Evolutionary conservation across 2,797 vertebrate species (phyloP).

Genomic region (Mionectes olivaceus): DNA sequence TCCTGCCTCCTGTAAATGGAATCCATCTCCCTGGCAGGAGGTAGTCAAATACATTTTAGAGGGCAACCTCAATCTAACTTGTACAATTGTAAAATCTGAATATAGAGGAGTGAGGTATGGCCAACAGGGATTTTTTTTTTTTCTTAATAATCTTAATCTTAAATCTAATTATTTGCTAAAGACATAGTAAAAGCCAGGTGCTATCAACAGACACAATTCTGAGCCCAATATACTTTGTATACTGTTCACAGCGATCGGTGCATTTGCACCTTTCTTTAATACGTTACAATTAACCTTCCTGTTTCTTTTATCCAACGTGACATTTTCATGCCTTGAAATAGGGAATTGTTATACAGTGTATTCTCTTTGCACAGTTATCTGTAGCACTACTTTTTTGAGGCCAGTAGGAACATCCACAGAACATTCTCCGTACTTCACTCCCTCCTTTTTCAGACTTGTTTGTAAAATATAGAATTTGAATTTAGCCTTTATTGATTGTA

Average conservation of each 20-base stretch:
- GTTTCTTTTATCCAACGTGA: conserved; percentile 82
- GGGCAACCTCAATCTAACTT: conserved; percentile 79
- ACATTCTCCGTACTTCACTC: conserved; percentile 86
- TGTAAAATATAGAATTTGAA: conserved; percentile 94
- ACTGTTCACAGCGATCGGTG: conserved; percentile 80
- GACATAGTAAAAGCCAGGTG: conserved; percentile 86
- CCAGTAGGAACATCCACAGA: conserved; percentile 91
- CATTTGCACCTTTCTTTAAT: conserved; percentile 79
- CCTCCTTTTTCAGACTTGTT: conserved; percentile 90
- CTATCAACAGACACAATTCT: conserved; percentile 84
- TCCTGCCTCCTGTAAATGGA: conserved; percentile 92
- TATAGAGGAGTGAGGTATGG: conserved; percentile 93
- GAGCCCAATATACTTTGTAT: conserved; percentile 84
- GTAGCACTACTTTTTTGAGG: conserved; percentile 92
- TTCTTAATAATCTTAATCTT: conserved; percentile 84
- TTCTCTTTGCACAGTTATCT: conserved; percentile 88
- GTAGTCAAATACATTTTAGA: conserved; percentile 88
- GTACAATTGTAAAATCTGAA: conserved; percentile 85
- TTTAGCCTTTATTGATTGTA: conserved; percentile 98
- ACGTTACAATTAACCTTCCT: conserved; percentile 80
- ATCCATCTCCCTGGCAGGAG: conserved; percentile 95
- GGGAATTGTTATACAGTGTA: conserved; percentile 79
- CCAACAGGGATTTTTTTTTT: conserved; percentile 88
- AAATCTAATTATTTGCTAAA: conserved; percentile 83
- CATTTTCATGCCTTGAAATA: conserved; percentile 85